Conservation (phyloP, 2,797 vertebrate genomes). For the Sebastes alutus region DNA sequence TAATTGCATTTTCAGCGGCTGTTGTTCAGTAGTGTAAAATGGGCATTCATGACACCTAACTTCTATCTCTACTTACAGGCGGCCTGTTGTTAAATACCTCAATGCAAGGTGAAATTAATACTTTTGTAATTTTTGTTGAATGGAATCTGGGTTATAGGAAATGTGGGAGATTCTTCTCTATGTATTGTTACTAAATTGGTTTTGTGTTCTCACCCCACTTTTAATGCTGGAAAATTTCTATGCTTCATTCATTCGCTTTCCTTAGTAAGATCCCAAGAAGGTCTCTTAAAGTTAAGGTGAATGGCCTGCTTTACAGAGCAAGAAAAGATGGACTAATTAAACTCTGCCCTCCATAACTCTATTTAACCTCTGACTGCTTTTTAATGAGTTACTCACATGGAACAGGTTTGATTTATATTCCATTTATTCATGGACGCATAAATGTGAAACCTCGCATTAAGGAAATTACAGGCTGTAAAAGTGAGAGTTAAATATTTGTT, state of each 20-base stretch:
- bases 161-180: conserved; percentile 7
- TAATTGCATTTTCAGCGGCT: conserved; percentile 76
- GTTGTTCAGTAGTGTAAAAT: conserved; percentile 65
- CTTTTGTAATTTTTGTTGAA: conserved; percentile 29
- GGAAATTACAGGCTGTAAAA: conserved; percentile 13
- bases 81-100: conserved; percentile 41
- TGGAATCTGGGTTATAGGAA: conserved; percentile 22
- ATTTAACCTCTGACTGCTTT: conserved; percentile 55
- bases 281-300: conserved; percentile 44
- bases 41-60: conserved; percentile 52
- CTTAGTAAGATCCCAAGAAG: conserved; percentile 33
- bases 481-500: conserved; percentile 30
- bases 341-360: conserved; percentile 33
- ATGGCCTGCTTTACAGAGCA: conserved; percentile 36
- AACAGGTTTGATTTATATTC: conserved; percentile 58
- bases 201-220: conserved; percentile 16
- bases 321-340: conserved; percentile 58
- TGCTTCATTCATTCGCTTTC: conserved; percentile 57
- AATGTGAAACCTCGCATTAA: conserved; percentile 26
- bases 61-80: conserved; percentile 50
- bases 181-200: conserved; percentile 19
- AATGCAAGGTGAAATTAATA: conserved; percentile 48
- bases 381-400: conserved; percentile 60
- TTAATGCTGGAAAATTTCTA: conserved; percentile 31
- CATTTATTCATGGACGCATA: conserved; percentile 28